These are phyloP conservation scores for Sorex araneus DNA, from an alignment of 2,113 vertebrate species.

Conservation along the genomic window DNA sequence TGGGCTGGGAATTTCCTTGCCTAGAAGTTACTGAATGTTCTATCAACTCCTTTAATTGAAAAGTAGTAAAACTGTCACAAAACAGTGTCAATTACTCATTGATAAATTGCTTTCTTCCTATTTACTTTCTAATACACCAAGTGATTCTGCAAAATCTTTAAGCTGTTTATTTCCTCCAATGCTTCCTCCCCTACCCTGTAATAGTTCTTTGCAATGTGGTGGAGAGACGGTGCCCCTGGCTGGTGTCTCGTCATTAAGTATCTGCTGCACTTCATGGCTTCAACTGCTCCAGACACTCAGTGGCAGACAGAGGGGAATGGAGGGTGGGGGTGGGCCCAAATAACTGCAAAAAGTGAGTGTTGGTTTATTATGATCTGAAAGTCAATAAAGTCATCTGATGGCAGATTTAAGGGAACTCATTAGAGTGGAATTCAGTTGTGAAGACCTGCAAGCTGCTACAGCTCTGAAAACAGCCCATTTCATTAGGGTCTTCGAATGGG, in stretches of 20 bases:
- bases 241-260: conserved; percentile 86
- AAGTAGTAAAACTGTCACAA: conserved; percentile 88
- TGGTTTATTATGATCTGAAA: conserved; percentile 89
- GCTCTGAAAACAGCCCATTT: conserved; percentile 84
- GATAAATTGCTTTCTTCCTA: conserved; percentile 87
- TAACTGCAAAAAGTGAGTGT: conserved; percentile 84
- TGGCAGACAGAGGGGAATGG: conserved; percentile 35
- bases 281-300: conserved; percentile 51
- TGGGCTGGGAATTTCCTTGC: conserved; percentile 75
- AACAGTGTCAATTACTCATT: conserved; percentile 86
- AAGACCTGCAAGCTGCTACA: conserved; percentile 82
- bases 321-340: conserved; percentile 60
- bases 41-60: conserved; percentile 87
- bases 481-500: conserved; percentile 88
- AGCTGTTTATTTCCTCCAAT: neutral
- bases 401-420: conserved; percentile 91
- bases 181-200: conserved; percentile 61
- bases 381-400: conserved; percentile 90
- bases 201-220: conserved; percentile 84
- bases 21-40: conserved; percentile 82
- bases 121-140: conserved; percentile 84
- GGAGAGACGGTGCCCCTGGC: conserved; percentile 67
- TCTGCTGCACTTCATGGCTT: conserved; percentile 76
- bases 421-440: conserved; percentile 87
- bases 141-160: conserved; percentile 83